These are phyloP conservation scores for Anastrepha obliqua DNA, from an alignment of 1,140 invertebrate species.

Conservation along the genomic window DNA sequence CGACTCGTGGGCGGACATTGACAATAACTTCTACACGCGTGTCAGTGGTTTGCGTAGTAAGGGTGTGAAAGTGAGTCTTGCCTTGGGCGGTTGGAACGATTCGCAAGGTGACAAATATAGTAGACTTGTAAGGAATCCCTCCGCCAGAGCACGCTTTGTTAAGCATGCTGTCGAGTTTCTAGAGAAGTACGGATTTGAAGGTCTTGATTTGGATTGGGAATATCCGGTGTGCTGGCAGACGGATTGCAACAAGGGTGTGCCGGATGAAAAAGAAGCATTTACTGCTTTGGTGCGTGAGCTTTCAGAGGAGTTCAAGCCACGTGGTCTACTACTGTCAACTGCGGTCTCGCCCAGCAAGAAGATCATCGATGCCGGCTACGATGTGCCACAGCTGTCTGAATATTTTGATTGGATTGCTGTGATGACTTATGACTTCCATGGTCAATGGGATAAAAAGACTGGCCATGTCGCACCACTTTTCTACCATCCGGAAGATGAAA, in stretches of 20 bases:
- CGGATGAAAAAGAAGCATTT: slow-evolving; percentile 88
- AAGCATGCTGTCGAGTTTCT: slow-evolving; percentile 85
- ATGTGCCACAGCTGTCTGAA: slow-evolving; percentile 82
- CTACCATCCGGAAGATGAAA: slow-evolving; percentile 86
- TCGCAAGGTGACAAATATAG: slow-evolving; percentile 91
- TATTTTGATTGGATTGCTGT: slow-evolving; percentile 91
- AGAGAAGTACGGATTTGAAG: slow-evolving; percentile 89
- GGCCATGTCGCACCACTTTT: slow-evolving; percentile 91
- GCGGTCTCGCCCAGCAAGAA: slow-evolving; percentile 92
- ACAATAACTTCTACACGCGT: slow-evolving; percentile 89
- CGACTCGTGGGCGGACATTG: slow-evolving; percentile 92
- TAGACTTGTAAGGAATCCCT: slow-evolving; percentile 84
- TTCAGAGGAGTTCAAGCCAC: slow-evolving; percentile 82
- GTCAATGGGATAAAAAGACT: slow-evolving; percentile 92
- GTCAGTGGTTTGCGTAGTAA: slow-evolving; percentile 86
- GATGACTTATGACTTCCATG: slow-evolving; percentile 93
- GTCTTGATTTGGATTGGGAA: slow-evolving; percentile 93
- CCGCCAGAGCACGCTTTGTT: slow-evolving; percentile 83
- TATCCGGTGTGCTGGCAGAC: slow-evolving; percentile 84
- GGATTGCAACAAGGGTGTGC: slow-evolving; percentile 88
- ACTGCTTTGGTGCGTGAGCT: slow-evolving; percentile 84
- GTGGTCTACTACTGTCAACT: slow-evolving; percentile 84
- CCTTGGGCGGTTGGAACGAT: slow-evolving; percentile 93
- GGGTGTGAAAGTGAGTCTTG: slow-evolving; percentile 88
- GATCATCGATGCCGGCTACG: slow-evolving; percentile 90